Base-by-base conservation (phyloP, 2,888 invertebrate genomes). In the Schizaphis graminum region DNA sequence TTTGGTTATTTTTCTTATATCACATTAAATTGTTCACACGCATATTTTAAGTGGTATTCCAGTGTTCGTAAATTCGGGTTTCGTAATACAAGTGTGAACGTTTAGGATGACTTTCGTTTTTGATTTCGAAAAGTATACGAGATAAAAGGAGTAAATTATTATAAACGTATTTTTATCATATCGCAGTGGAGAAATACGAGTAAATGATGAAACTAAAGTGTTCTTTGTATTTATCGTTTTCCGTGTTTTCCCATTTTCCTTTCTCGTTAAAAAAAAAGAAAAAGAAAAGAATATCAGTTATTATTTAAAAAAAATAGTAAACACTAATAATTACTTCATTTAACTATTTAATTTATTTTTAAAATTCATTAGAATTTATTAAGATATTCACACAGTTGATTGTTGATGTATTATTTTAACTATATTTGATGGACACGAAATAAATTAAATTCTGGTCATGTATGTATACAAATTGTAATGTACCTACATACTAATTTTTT, bases 401-500 rank as follows among this genome's bases (percentile, higher is more conserved):
- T 1, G 35, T 21, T 77, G 35, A 77, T 35, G 7, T 7, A 8
- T 77, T 21, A 35, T 77, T 35, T 35, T 21, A 77, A 77, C 21
- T 77, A 35, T 77, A 21, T 21, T 21, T 3, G 35, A 35, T 21
- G 21, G 2, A 35, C 77, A 35, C 21, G 35, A 77, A 21, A 77
- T 77, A 77, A 86, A 86, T 28, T 47, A 86, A 86, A 44, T 44
- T 47, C 44, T 26, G 5, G 24, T 28, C 86, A 47, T 44, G 85
- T 44, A 5, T 85, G 44, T 44, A 35, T 91, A 56, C 41, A 28
- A 57, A 85, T 61, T 28, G 16, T 77, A 67, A 91, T 67, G 89
- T 89, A 86, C 84, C 8, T 35, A 35, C 91, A 86, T 92, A 35
- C n/a, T 61, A n/a, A 86, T 95, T 95, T 95, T 96, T 94, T 95